A percentile compares a stretch with the other conserved stretches of the same genome.
Evolutionary conservation across 2,888 invertebrate genomes (phyloP).

Genomic region (Hesperia comma): DNA sequence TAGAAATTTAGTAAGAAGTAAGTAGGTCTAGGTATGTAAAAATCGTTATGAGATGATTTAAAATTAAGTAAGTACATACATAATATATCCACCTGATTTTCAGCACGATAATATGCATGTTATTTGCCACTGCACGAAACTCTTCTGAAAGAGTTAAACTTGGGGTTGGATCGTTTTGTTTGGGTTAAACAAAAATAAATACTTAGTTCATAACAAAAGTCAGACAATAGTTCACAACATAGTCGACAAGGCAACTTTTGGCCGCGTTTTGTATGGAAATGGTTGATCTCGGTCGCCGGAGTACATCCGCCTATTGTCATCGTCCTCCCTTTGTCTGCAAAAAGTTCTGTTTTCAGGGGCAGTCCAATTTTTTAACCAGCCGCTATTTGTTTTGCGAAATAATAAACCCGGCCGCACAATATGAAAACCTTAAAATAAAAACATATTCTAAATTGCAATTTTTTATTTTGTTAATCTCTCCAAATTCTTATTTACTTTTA

Average conservation of each 20-base stretch:
- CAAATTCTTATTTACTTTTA: too few species aligned
- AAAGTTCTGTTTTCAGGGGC: conserved; percentile 27
- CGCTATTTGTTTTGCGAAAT: conserved; percentile 27
- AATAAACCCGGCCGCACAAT: conserved; percentile 19
- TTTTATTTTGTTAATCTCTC: not conserved
- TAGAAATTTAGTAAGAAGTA: too few species aligned
- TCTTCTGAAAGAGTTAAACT: too few species aligned
- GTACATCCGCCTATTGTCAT: conserved; percentile 28
- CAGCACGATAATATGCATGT: too few species aligned
- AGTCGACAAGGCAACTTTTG: conserved; percentile 48
- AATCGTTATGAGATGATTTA: too few species aligned
- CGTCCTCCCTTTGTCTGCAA: conserved; percentile 26
- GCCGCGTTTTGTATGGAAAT: conserved; percentile 61
- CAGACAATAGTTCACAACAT: conserved; percentile 26
- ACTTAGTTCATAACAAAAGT: conserved; percentile 14
- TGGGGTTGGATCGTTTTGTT: not conserved
- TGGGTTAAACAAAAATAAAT: conserved; percentile 10
- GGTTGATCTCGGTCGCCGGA: conserved; percentile 57
- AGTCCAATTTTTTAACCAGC: conserved; percentile 30
- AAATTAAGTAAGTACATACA: too few species aligned
- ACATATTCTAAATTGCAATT: conserved; percentile 6
- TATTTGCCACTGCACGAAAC: too few species aligned
- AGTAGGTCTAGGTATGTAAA: too few species aligned
- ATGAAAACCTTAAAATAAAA: conserved; percentile 16
- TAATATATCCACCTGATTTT: too few species aligned